phyloP scores from a whole-genome alignment of 2,797 vertebrate genomes.

The Anas acuta region DNA sequence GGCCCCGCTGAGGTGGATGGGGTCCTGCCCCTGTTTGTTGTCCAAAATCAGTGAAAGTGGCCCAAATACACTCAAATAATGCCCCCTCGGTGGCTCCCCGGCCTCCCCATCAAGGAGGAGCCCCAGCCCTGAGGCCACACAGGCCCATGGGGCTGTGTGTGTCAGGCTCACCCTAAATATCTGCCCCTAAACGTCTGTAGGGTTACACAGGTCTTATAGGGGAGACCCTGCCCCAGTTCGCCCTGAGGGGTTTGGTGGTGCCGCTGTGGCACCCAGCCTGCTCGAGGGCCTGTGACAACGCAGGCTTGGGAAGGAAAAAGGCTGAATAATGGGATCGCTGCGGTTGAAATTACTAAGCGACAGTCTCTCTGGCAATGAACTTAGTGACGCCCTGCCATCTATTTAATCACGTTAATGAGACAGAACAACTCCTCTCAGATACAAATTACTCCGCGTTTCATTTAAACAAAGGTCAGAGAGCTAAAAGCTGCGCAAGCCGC shows the following conservation, averaged over 20 bases:
- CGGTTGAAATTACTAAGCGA: conserved; percentile 50
- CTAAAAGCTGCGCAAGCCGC: conserved; percentile 1
- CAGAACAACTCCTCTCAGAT: not conserved
- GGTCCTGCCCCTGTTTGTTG: too few species aligned
- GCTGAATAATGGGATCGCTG: conserved; percentile 24
- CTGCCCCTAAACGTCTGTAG: too few species aligned
- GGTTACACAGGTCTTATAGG: too few species aligned
- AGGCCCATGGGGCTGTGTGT: too few species aligned
- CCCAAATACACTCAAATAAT: too few species aligned
- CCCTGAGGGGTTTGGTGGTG: not conserved
- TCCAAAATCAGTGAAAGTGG: too few species aligned
- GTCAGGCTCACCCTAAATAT: too few species aligned
- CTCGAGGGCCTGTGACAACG: not conserved
- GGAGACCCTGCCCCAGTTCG: too few species aligned
- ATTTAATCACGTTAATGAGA: conserved; percentile 53
- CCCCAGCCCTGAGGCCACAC: too few species aligned
- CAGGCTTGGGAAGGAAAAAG: not conserved
- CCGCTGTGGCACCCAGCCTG: not conserved
- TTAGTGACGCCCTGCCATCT: conserved; percentile 1
- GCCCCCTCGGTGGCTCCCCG: not conserved
- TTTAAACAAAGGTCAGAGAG: conserved; percentile 48
- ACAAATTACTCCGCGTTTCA: conserved; percentile 41
- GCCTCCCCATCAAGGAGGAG: not conserved
- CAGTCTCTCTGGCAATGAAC: conserved; percentile 51
- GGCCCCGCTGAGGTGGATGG: too few species aligned